Conservation (phyloP, 2,888 invertebrate genomes). For the Scrobipalpa atriplicella region DNA sequence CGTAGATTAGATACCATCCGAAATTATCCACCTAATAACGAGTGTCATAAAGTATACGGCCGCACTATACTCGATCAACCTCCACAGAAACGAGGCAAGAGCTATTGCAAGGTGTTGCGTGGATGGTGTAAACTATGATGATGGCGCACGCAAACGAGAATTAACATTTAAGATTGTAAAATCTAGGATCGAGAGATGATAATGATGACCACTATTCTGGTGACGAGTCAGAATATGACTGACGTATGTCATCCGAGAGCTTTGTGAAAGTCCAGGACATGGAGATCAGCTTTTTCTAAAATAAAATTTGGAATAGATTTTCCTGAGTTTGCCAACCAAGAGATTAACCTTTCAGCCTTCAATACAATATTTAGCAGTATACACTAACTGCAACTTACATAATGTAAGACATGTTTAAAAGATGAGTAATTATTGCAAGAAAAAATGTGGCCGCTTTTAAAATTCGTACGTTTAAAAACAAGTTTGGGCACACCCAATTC, state of each 20-base stretch:
- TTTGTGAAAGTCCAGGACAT: too few species aligned
- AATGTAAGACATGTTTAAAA: too few species aligned
- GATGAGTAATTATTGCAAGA: too few species aligned
- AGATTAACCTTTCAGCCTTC: too few species aligned
- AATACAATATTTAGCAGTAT: too few species aligned
- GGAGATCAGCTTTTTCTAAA: too few species aligned
- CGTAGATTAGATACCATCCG: constrained; percentile 54
- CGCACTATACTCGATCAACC: constrained; percentile 44
- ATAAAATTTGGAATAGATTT: too few species aligned
- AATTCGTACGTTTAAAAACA: neutral
- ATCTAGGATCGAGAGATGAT: neutral
- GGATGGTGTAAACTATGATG: constrained; percentile 37
- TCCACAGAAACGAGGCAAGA: constrained; percentile 46
- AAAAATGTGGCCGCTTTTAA: too few species aligned
- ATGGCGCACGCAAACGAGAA: neutral
- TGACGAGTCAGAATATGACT: neutral
- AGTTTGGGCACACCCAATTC: neutral
- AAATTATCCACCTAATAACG: constrained; percentile 65
- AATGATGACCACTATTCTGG: neutral
- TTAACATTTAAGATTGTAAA: neutral
- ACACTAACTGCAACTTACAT: too few species aligned
- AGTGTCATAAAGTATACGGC: constrained; percentile 51
- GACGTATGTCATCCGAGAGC: too few species aligned
- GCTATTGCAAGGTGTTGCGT: constrained; percentile 51
- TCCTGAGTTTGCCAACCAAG: too few species aligned